Evolutionary conservation across 2,113 vertebrate genomes (phyloP).

Genomic region (Pomatorhinus ruficollis): DNA sequence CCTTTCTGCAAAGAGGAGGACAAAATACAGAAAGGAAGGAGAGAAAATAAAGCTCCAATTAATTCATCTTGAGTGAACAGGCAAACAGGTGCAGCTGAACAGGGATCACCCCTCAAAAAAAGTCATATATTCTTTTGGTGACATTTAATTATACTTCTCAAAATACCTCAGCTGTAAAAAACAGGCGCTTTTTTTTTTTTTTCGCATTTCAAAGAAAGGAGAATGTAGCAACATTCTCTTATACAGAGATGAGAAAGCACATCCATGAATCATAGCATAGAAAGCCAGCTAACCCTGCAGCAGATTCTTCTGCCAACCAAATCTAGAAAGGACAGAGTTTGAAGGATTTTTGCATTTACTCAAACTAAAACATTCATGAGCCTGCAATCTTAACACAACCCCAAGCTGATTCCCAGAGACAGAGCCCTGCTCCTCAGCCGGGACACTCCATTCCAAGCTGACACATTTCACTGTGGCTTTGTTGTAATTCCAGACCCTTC

Average conservation of each 20-base stretch:
- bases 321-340: background rate
- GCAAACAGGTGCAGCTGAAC: background rate
- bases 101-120: background rate
- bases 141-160: conserved; percentile 19
- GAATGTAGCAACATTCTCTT: background rate
- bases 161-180: conserved; percentile 20
- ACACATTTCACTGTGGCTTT: background rate
- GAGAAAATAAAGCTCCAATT: background rate
- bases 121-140: background rate
- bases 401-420: background rate
- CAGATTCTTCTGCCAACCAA: background rate
- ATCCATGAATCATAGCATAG: background rate
- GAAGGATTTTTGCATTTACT: conserved; percentile 37
- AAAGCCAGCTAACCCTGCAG: background rate
- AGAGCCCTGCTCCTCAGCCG: background rate
- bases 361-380: conserved; percentile 41
- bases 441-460: background rate
- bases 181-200: background rate
- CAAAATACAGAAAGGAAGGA: background rate
- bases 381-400: background rate
- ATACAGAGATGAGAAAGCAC: background rate
- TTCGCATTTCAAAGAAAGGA: background rate
- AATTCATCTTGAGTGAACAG: background rate
- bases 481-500: background rate
- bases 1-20: background rate